Evolutionary conservation across 2,888 invertebrate species (phyloP), one percentile per base, ranked within the genome.

Genomic region (Brachynemurus nebulosus): DNA sequence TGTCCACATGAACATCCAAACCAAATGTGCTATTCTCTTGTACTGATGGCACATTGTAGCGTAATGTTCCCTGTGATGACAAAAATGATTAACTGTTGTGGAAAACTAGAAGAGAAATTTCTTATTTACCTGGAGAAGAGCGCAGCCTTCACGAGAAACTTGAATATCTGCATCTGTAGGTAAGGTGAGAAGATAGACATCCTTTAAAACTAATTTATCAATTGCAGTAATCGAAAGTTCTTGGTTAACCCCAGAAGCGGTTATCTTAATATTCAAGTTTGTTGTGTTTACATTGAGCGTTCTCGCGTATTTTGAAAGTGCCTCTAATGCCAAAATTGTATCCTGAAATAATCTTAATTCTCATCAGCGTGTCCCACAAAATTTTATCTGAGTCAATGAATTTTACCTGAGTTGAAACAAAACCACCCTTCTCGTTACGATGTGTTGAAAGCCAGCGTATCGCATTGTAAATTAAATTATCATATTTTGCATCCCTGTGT

Each of bases 321-420:
- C 76, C 51, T 76, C 74, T 12, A 78, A 60, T 4, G 72, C 76
- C 9, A 77, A 65, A 1, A 73, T 70, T 0, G 77, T 76, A 52
- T 77, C 77, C 69, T n/a, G n/a, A n/a, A n/a, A n/a, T n/a, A n/a
- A n/a, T n/a, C n/a, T n/a, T n/a, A n/a, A n/a, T n/a, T n/a, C n/a
- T n/a, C n/a, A n/a, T n/a, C n/a, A n/a, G n/a, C n/a, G n/a, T n/a
- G n/a, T n/a, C n/a, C n/a, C n/a, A n/a, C n/a, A n/a, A n/a, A n/a
- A n/a, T n/a, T n/a, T n/a, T n/a, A n/a, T n/a, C n/a, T n/a, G n/a
- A n/a, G n/a, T n/a, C n/a, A n/a, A n/a, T n/a, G n/a, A n/a, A n/a
- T n/a, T n/a, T n/a, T n/a, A n/a, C n/a, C n/a, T 82, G 86, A 0
- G 86, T 85, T 1, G 85, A 78, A 0, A 75, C 62, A 54, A 86